Evolutionary conservation across 2,888 invertebrate genomes (phyloP).

Genomic region (Diplazon laetatorius): DNA sequence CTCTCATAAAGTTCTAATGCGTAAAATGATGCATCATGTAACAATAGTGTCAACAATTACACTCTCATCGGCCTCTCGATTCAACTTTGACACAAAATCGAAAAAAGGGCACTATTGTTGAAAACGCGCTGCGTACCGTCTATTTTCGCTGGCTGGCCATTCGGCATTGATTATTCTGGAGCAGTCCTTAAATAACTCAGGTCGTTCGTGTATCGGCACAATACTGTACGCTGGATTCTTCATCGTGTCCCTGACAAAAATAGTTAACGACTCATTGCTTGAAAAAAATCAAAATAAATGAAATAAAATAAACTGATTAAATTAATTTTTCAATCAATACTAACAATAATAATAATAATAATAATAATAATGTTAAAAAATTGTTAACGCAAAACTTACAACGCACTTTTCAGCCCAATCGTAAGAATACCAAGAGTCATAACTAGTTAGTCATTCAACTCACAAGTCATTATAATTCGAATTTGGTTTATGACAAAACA

Average conservation of each 20-base stretch:
- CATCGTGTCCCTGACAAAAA: constrained; percentile 71
- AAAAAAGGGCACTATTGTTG: too few species aligned
- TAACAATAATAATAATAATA: too few species aligned
- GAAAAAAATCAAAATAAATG: constrained; percentile 4
- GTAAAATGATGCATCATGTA: too few species aligned
- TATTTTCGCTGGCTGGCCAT: constrained; percentile 93
- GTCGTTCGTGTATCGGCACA: constrained; percentile 88
- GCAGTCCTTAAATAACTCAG: constrained; percentile 88
- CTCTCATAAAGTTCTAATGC: too few species aligned
- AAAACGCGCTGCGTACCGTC: constrained; percentile 83
- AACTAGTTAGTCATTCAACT: constrained; percentile 23
- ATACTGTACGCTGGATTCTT: constrained; percentile 81
- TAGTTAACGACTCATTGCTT: background rate
- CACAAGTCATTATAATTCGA: constrained; percentile 3
- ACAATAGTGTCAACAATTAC: too few species aligned
- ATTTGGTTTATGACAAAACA: background rate
- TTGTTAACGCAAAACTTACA: constrained; percentile 55
- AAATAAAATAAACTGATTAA: constrained; percentile 29
- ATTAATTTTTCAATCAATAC: too few species aligned
- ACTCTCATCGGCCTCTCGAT: background rate
- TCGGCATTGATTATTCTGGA: constrained; percentile 92
- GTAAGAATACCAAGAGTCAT: constrained; percentile 62
- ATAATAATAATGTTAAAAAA: too few species aligned
- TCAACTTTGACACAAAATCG: background rate
- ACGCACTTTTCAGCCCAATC: constrained; percentile 53